Evolutionary conservation across 2,113 vertebrate genomes (phyloP).

Genomic region (Phrynocephalus versicolor): DNA sequence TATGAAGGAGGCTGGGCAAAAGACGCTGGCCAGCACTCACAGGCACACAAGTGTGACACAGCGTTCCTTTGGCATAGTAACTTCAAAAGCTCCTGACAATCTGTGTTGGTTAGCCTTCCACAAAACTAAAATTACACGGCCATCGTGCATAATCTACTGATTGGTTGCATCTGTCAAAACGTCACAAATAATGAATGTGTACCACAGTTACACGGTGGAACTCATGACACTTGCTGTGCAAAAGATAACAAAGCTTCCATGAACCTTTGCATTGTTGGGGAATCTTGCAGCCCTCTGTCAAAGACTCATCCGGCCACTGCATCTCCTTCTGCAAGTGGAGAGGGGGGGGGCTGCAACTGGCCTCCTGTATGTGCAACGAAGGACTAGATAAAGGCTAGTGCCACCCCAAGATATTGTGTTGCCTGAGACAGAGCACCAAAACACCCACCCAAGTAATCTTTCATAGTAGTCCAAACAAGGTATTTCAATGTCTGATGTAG

Average conservation of each 20-base stretch:
- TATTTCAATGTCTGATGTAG: too few species aligned
- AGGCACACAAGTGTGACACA: conserved; percentile 53
- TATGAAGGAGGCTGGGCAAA: conserved; percentile 55
- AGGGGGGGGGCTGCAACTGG: too few species aligned
- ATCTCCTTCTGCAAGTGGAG: not conserved
- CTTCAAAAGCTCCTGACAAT: conserved; percentile 72
- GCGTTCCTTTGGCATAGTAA: conserved; percentile 60
- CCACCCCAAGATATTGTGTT: not conserved
- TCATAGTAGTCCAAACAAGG: not conserved
- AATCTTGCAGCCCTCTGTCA: not conserved
- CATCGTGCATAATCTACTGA: conserved; percentile 75
- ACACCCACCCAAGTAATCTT: not conserved
- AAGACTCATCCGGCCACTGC: not conserved
- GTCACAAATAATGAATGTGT: conserved; percentile 67
- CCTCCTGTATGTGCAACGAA: too few species aligned
- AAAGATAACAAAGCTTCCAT: conserved; percentile 53
- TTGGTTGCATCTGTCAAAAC: conserved; percentile 68
- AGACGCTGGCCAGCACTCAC: conserved; percentile 47
- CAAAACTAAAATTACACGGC: conserved; percentile 73
- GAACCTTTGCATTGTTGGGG: conserved; percentile 33
- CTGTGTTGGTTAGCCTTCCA: conserved; percentile 71
- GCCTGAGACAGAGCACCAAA: not conserved
- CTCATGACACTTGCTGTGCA: conserved; percentile 44
- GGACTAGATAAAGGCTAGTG: not conserved
- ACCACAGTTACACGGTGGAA: conserved; percentile 57